Evolutionary conservation across 2,797 vertebrate genomes (phyloP).

Genomic region (Pseudocheirus occidentalis): DNA sequence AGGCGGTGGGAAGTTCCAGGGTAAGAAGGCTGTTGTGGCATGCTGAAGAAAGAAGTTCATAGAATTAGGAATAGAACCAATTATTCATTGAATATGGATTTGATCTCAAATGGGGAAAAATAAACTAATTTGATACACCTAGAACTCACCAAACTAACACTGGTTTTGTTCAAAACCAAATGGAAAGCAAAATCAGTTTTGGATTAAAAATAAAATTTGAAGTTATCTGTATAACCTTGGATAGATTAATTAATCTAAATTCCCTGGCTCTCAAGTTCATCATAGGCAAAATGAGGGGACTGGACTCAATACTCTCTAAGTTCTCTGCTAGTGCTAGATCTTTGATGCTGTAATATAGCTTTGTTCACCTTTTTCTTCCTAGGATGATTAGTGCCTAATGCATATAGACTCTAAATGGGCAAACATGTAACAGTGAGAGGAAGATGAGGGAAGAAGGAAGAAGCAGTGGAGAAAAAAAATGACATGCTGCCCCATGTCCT

Average conservation of each 20-base stretch:
- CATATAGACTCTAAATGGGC: background rate
- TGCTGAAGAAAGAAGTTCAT: background rate
- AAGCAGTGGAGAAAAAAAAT: background rate
- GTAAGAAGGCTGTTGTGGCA: background rate
- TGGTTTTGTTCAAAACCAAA: background rate
- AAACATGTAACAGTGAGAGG: background rate
- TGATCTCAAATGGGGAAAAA: constrained; percentile 3
- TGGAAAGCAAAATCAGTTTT: background rate
- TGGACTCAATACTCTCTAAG: background rate
- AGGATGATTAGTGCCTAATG: background rate
- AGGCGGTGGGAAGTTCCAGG: background rate
- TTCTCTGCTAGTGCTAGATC: background rate
- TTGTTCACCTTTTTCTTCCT: background rate
- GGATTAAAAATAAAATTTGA: background rate
- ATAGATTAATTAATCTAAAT: background rate
- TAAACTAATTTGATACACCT: background rate
- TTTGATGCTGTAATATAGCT: background rate
- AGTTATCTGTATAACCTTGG: background rate
- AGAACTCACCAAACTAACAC: background rate
- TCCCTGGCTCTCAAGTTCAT: background rate
- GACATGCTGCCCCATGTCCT: background rate
- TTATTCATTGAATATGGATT: background rate
- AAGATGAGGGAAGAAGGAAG: background rate
- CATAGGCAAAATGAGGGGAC: background rate
- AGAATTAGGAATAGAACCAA: background rate